These are phyloP conservation scores for Montipora efflorescens DNA, from an alignment of 64 coral and sea anemone species.

Conservation along the genomic window DNA sequence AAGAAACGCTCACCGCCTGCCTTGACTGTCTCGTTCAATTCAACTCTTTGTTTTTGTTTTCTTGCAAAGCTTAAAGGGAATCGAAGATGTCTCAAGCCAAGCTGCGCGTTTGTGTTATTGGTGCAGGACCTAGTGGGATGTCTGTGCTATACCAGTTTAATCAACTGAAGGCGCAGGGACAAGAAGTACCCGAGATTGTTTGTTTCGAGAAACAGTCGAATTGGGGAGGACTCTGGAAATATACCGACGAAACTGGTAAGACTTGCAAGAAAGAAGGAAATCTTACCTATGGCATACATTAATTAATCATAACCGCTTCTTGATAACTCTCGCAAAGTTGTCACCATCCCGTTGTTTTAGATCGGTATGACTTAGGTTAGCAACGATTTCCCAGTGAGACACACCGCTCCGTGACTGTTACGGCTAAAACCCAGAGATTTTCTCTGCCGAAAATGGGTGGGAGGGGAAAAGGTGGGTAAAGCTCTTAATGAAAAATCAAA, in stretches of 20 bases:
- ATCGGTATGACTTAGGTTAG: no score
- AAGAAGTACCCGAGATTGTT: constrained; percentile 53
- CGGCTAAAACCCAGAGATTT: no score
- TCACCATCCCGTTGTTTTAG: no score
- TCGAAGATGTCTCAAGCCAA: constrained; percentile 46
- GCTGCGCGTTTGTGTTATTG: constrained; percentile 50
- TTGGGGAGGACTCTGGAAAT: constrained; percentile 69
- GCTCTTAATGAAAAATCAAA: no score
- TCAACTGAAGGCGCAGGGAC: constrained; percentile 35
- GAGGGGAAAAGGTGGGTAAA: no score
- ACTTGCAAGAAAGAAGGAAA: not conserved
- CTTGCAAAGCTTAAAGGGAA: not conserved
- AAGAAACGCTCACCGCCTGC: no score
- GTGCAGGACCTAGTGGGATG: constrained; percentile 59
- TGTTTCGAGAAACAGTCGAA: constrained; percentile 50
- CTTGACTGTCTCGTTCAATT: not conserved
- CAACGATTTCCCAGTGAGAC: no score
- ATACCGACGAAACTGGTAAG: constrained; percentile 52
- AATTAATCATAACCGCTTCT: no score
- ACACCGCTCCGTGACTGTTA: no score
- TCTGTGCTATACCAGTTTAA: constrained; percentile 53
- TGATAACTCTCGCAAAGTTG: no score
- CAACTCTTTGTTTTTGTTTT: not conserved
- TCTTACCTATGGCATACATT: not conserved
- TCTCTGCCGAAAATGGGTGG: no score